These are phyloP conservation scores for Calliscelio sp. DNA, from an alignment of 2,888 invertebrate genomes.

Conservation along the genomic window DNA sequence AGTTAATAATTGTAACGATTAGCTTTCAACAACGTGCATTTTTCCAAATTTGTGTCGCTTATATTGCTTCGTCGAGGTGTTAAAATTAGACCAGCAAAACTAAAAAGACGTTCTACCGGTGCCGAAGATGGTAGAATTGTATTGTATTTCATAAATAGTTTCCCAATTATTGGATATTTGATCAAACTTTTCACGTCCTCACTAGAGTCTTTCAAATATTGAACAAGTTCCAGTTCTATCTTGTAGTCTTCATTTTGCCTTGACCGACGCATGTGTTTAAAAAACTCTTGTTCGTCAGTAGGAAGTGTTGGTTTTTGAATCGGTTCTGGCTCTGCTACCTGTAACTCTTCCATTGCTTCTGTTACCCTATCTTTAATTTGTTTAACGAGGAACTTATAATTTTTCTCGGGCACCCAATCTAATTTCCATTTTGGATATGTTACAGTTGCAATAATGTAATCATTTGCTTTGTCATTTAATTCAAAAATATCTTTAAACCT, in stretches of 20 bases:
- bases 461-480: not conserved
- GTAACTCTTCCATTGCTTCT: not conserved
- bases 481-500: not conserved
- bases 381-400: not conserved
- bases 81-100: constrained; percentile 5
- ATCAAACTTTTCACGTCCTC: not conserved
- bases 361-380: not conserved
- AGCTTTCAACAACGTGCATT: constrained; percentile 17
- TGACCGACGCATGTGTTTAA: not conserved
- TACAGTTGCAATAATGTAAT: not conserved
- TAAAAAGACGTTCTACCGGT: constrained; percentile 6
- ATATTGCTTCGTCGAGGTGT: constrained; percentile 3
- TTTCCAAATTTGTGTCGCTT: not conserved
- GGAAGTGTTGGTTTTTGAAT: too few species aligned
- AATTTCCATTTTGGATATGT: constrained; percentile 4
- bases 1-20: too few species aligned
- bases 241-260: too few species aligned
- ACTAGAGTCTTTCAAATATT: constrained; percentile 10
- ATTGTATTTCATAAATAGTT: not conserved
- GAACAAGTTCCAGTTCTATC: not conserved
- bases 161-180: constrained; percentile 16
- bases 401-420: not conserved
- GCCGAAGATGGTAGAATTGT: constrained; percentile 7
- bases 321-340: too few species aligned
- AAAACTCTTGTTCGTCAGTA: not conserved